Base-by-base conservation (phyloP, 2,797 vertebrate genomes). In the Bryconaethiops microstoma region DNA sequence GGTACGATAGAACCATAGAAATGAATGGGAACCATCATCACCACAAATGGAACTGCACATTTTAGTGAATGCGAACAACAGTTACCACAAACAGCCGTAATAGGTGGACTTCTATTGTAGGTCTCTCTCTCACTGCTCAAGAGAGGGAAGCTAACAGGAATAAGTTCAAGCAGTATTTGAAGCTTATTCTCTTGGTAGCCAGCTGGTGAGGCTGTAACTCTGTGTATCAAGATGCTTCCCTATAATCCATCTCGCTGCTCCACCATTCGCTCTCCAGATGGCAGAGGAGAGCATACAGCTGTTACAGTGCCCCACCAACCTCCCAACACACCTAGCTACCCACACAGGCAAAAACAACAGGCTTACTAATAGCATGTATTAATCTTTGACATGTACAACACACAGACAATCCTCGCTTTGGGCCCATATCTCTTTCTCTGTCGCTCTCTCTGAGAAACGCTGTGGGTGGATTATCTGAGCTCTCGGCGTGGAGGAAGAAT, bases 231-330 rank as follows among this genome's bases (percentile, higher is more conserved):
- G 50, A 63, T 39, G 48, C 25, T 21, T 45, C n/a, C 13, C 48
- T 52, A 13, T 2, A 45, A 52, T 52, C 48, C 0, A 52, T 55
- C 54, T 29, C 64, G 55, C 60, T 68, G n/a, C 80, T 80, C 59
- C 80, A 62, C 14, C 7, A 62, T 55, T 77, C 35, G 14, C 39
- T 82, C 79, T 50, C 62, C 69, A 83, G 86, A 77, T 82, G 88
- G 77, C 87, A 89, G 87, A 74, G 76, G 29, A 87, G 64, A 83
- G 80, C 74, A 54, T 65, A 54, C 78, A 81, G 73, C 62, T 76
- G 74, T 69, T 74, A 69, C 17, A 3, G 14, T 17, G 50, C 35
- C 23, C 45, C 14, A 12, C 42, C 25, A 19, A n/a, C 48, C 39
- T 42, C 69, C 39, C 19, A 76, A 67, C 63, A 64, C n/a, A 76